Evolutionary conservation across 2,113 vertebrate genomes (phyloP).

Genomic region (Bubo bubo): DNA sequence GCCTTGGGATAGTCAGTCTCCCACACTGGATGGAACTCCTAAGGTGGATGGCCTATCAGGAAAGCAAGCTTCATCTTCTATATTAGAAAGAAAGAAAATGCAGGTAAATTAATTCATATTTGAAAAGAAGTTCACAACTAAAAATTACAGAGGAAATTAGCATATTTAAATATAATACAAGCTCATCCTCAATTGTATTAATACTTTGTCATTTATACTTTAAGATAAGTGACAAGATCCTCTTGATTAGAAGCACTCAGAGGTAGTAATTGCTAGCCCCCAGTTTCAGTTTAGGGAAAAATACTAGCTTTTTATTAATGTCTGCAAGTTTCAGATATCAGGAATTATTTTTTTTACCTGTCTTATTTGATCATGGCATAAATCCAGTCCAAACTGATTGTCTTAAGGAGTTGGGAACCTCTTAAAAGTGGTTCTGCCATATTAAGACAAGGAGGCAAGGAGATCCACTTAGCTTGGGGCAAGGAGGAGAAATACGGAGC

Average conservation of each 20-base stretch:
- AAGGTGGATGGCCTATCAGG: not conserved
- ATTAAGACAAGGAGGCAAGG: not conserved
- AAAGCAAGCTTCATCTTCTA: not conserved
- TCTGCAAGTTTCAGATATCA: not conserved
- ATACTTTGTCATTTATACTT: not conserved
- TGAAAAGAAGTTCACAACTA: not conserved
- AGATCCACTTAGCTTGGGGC: not conserved
- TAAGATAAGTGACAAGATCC: not conserved
- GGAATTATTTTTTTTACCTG: not conserved
- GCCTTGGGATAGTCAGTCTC: not conserved
- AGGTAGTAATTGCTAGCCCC: not conserved
- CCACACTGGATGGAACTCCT: not conserved
- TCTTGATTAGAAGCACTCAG: not conserved
- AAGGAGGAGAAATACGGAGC: not conserved
- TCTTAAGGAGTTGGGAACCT: not conserved
- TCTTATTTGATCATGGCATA: not conserved
- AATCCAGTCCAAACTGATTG: not conserved
- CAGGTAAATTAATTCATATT: slow-evolving; percentile 25
- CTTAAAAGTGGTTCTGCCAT: not conserved
- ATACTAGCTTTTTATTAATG: not conserved
- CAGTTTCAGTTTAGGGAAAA: not conserved
- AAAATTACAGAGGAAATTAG: not conserved
- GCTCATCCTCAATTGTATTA: not conserved
- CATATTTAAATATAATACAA: not conserved
- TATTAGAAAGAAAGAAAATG: slow-evolving; percentile 53